These are phyloP conservation scores for Phrynosoma platyrhinos DNA, from an alignment of 2,113 vertebrate species.

Conservation along the genomic window DNA sequence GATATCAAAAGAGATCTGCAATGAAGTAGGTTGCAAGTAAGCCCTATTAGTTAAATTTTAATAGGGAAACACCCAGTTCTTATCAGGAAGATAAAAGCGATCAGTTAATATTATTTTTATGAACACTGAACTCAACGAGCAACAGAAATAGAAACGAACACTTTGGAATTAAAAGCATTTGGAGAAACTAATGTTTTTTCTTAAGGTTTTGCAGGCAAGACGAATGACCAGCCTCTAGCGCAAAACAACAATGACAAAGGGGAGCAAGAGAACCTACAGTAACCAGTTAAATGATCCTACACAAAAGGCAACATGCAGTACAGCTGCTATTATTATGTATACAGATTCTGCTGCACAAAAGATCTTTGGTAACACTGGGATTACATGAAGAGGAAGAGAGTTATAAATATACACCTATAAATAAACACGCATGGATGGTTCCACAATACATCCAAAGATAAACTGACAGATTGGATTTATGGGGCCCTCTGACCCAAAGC, in stretches of 20 bases:
- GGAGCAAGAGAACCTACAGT: background rate
- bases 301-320: background rate
- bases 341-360: background rate
- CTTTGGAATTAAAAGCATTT: constrained; percentile 9
- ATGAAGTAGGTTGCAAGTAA: background rate
- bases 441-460: constrained; percentile 11
- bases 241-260: background rate
- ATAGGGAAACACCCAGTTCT: background rate
- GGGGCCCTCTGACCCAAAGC: constrained; percentile 33
- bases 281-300: background rate
- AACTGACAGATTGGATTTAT: constrained; percentile 50
- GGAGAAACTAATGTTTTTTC: constrained; percentile 10
- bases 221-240: background rate
- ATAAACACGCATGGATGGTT: constrained; percentile 1
- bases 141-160: constrained; percentile 1
- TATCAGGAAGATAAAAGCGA: background rate
- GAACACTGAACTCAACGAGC: constrained; percentile 22
- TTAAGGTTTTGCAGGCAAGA: background rate
- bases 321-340: background rate
- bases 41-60: background rate
- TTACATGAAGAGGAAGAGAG: constrained; percentile 29
- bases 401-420: constrained; percentile 30
- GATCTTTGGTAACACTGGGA: constrained; percentile 21
- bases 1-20: constrained; percentile 1
- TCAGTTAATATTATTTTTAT: background rate